These are phyloP conservation scores for Thereva nobilitata DNA, from an alignment of 2,888 invertebrate species.

Conservation along the genomic window DNA sequence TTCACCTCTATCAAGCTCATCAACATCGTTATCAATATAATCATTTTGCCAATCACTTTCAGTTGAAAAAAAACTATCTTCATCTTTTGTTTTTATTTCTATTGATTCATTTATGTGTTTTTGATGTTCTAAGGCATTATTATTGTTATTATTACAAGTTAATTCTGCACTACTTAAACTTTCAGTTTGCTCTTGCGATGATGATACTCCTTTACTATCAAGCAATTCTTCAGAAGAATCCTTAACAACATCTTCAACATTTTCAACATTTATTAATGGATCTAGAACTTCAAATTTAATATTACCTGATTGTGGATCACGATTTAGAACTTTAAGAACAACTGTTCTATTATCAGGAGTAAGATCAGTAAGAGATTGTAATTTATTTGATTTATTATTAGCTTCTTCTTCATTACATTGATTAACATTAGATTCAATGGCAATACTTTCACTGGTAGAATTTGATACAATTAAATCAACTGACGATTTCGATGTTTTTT, in stretches of 20 bases:
- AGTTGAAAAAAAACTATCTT: too few species aligned
- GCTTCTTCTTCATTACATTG: background rate
- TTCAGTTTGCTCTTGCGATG: background rate
- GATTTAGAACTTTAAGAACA: conserved; percentile 24
- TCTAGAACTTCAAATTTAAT: conserved; percentile 22
- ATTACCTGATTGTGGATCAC: conserved; percentile 17
- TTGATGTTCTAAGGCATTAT: too few species aligned
- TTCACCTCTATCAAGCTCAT: background rate
- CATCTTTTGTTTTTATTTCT: too few species aligned
- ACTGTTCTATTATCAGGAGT: conserved; percentile 10
- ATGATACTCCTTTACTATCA: background rate
- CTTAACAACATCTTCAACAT: conserved; percentile 17
- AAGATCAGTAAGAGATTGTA: background rate
- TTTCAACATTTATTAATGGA: conserved; percentile 21
- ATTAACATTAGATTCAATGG: background rate
- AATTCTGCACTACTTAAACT: background rate
- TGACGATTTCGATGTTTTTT: too few species aligned
- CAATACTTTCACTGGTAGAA: too few species aligned
- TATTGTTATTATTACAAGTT: too few species aligned
- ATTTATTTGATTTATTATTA: background rate
- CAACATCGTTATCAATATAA: background rate
- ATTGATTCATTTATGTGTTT: too few species aligned
- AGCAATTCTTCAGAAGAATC: background rate
- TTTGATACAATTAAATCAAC: too few species aligned
- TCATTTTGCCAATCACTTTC: too few species aligned